These are phyloP conservation scores for Paramormyrops kingsleyae DNA, from an alignment of 2,113 vertebrate genomes.

Conservation along the genomic window DNA sequence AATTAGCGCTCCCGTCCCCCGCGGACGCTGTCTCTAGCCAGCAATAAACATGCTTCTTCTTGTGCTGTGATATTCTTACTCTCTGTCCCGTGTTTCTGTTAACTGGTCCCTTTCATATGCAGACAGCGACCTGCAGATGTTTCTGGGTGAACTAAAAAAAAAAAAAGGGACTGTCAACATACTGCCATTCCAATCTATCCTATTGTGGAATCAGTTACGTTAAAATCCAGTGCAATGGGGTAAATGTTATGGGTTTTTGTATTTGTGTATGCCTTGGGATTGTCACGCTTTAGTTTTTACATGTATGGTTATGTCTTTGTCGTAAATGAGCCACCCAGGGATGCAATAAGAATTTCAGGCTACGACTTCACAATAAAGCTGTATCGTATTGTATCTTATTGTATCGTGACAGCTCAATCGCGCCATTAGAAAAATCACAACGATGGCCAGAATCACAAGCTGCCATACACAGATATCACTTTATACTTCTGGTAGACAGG, in stretches of 20 bases:
- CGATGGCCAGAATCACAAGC: neutral
- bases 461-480: neutral
- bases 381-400: neutral
- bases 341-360: no score
- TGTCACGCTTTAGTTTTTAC: no score
- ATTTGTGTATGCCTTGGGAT: no score
- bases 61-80: neutral
- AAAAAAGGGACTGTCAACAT: neutral
- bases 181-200: neutral
- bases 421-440: neutral
- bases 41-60: neutral
- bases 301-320: no score
- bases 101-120: neutral
- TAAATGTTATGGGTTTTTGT: no score
- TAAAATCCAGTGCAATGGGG: no score
- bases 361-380: no score
- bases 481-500: neutral
- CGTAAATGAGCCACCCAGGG: no score
- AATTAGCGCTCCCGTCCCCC: slow-evolving; percentile 57
- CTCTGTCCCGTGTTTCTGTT: neutral
- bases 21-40: neutral
- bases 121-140: neutral
- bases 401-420: neutral
- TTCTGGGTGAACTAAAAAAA: neutral
- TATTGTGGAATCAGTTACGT: no score